Percentiles rank a stretch among this genome's conserved stretches.
phyloP scores from a whole-genome alignment of 2,888 invertebrate species.

The Macrosiphum euphorbiae region DNA sequence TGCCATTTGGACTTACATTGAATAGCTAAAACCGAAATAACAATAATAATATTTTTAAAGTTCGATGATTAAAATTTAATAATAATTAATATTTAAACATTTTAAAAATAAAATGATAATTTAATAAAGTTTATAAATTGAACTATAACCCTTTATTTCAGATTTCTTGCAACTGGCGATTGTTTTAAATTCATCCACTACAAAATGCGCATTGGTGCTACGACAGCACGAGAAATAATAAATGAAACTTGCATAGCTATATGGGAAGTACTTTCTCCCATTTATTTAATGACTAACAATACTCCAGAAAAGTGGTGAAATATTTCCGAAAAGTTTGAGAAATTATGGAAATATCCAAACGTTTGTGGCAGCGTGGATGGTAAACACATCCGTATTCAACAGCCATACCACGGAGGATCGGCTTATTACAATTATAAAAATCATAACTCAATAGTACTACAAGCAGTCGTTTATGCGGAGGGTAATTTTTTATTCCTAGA shows the following conservation, averaged over 20 bases:
- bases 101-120: neutral
- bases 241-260: conserved; percentile 30
- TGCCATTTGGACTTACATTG: conserved; percentile 65
- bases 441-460: conserved; percentile 39
- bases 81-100: neutral
- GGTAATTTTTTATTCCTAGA: conserved; percentile 44
- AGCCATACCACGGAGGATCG: conserved; percentile 41
- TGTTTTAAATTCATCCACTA: conserved; percentile 58
- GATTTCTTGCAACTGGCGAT: conserved; percentile 49
- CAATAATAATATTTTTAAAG: conserved; percentile 43
- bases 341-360: conserved; percentile 57
- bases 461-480: conserved; percentile 37
- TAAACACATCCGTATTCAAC: conserved; percentile 51
- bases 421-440: conserved; percentile 58
- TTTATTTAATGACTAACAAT: conserved; percentile 59
- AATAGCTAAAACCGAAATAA: conserved; percentile 60
- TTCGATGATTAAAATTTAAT: neutral
- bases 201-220: conserved; percentile 61
- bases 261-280: conserved; percentile 56
- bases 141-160: neutral
- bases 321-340: neutral
- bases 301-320: conserved; percentile 50
- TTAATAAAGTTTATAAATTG: conserved; percentile 1
- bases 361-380: conserved; percentile 58
- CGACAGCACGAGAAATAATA: conserved; percentile 63